Percentiles rank a stretch among this genome's conserved stretches.
These are phyloP conservation scores for Physocephala rufipes DNA, from an alignment of 2,888 invertebrate species.

Conservation along the genomic window DNA sequence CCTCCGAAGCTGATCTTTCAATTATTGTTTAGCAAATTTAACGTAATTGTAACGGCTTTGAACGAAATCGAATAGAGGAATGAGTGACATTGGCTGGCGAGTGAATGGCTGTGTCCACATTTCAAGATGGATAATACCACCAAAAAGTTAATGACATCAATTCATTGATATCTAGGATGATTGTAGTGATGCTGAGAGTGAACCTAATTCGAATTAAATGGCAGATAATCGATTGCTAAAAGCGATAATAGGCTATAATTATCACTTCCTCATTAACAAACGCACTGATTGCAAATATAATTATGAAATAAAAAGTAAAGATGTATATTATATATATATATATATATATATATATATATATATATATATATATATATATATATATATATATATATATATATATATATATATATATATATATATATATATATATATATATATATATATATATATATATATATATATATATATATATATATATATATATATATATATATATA, in stretches of 20 bases:
- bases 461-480: too few species aligned
- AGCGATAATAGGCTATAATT: conserved; percentile 19
- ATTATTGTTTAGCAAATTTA: conserved; percentile 53
- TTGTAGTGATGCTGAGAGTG: conserved; percentile 12
- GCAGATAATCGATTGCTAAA: conserved; percentile 45
- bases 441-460: too few species aligned
- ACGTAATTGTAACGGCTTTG: conserved; percentile 31
- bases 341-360: too few species aligned
- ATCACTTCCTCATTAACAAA: conserved; percentile 43
- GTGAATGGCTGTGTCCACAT: neutral
- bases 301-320: conserved; percentile 7
- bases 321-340: too few species aligned
- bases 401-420: too few species aligned
- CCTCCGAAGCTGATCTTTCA: conserved; percentile 59
- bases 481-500: too few species aligned
- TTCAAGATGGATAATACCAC: conserved; percentile 15
- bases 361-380: too few species aligned
- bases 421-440: too few species aligned
- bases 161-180: neutral
- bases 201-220: conserved; percentile 55
- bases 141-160: neutral
- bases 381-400: too few species aligned
- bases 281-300: neutral
- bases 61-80: neutral
- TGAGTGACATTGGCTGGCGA: neutral